A percentile compares a stretch with the other conserved stretches of the same genome.
phyloP scores from a whole-genome alignment of 1,140 invertebrate species.

The Drosophila orena region DNA sequence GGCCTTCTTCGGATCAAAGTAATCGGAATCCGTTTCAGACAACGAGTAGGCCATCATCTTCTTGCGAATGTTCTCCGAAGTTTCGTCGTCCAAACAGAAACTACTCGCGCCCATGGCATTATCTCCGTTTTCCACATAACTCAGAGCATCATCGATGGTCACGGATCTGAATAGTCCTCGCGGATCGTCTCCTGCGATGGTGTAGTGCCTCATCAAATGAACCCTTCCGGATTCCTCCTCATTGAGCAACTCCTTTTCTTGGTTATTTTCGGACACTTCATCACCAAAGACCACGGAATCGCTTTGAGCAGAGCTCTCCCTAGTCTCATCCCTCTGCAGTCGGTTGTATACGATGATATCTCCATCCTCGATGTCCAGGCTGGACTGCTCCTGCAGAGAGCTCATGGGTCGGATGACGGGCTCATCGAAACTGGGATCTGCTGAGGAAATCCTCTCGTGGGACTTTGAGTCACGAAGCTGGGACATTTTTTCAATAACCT shows the following conservation, averaged over 20 bases:
- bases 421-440: slow-evolving; percentile 53
- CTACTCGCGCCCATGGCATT: slow-evolving; percentile 34
- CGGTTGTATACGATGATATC: slow-evolving; percentile 63
- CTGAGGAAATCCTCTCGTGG: slow-evolving; percentile 17
- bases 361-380: slow-evolving; percentile 60
- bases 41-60: slow-evolving; percentile 83
- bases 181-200: slow-evolving; percentile 71
- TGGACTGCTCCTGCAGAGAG: slow-evolving; percentile 54
- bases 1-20: slow-evolving; percentile 44
- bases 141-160: slow-evolving; percentile 52
- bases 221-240: slow-evolving; percentile 38
- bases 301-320: slow-evolving; percentile 73
- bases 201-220: slow-evolving; percentile 61
- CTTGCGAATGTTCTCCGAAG: slow-evolving; percentile 74
- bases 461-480: slow-evolving; percentile 46
- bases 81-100: slow-evolving; percentile 74
- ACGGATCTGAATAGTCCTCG: slow-evolving; percentile 61
- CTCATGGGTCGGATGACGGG: slow-evolving; percentile 51
- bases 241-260: slow-evolving; percentile 8
- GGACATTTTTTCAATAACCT: slow-evolving; percentile 69
- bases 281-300: slow-evolving; percentile 65
- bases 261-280: slow-evolving; percentile 17
- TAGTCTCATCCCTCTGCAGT: slow-evolving; percentile 57
- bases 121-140: slow-evolving; percentile 33
- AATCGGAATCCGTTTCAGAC: slow-evolving; percentile 79